Percentiles rank a stretch among this genome's conserved stretches.
Evolutionary conservation across 1,140 invertebrate genomes (phyloP).

Genomic region (Pogonognathellus flavescens): DNA sequence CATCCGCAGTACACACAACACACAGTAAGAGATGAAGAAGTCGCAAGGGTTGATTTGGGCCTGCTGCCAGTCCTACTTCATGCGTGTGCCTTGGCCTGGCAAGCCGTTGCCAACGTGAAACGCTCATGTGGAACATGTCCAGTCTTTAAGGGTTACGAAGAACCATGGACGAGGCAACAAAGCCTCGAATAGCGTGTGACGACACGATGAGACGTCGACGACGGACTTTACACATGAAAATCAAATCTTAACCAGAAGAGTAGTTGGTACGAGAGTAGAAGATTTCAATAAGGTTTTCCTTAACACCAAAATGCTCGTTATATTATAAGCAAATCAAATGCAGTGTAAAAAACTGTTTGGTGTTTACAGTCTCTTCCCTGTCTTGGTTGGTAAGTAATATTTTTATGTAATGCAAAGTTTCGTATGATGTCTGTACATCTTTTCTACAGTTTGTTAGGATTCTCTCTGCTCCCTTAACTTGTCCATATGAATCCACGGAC

Average conservation of each 20-base stretch:
- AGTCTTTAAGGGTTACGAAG: neutral
- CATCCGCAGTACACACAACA: neutral
- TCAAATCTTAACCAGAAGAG: neutral
- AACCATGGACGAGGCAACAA: conserved; percentile 1
- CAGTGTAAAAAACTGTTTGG: no score
- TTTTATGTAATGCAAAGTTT: no score
- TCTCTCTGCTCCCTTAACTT: neutral
- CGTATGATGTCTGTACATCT: no score
- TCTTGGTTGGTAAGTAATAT: no score
- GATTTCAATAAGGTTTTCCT: no score
- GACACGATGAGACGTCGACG: neutral
- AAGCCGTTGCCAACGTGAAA: neutral
- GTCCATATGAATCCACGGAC: neutral
- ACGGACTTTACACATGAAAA: neutral
- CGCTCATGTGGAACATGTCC: neutral
- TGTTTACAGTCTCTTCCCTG: no score
- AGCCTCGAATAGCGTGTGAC: conserved; percentile 45
- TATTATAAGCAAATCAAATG: no score
- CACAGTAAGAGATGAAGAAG: conserved; percentile 21
- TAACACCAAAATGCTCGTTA: no score
- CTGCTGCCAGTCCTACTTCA: conserved; percentile 55
- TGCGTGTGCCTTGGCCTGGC: conserved; percentile 54
- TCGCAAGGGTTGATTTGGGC: conserved; percentile 47
- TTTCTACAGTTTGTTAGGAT: neutral
- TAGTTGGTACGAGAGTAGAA: no score